Percentiles rank a stretch among this genome's conserved stretches.
Evolutionary conservation across 2,113 vertebrate species (phyloP).

Genomic region (Grallaria varia): DNA sequence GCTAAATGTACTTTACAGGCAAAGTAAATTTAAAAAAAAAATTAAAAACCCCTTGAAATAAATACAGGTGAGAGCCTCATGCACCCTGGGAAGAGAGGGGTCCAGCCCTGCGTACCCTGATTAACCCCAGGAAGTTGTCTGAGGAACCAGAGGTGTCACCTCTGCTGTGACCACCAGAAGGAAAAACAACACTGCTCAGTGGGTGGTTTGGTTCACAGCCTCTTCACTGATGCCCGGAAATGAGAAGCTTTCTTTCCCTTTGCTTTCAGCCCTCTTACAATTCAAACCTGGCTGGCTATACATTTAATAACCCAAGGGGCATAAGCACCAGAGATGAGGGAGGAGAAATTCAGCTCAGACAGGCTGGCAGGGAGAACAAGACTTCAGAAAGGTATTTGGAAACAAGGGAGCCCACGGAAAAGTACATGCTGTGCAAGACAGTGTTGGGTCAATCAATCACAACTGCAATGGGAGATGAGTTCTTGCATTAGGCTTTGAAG

Average conservation of each 20-base stretch:
- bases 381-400: neutral
- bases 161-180: neutral
- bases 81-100: neutral
- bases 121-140: neutral
- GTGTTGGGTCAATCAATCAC: neutral
- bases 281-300: neutral
- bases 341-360: neutral
- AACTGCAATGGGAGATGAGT: neutral
- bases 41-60: neutral
- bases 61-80: neutral
- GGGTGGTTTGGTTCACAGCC: neutral
- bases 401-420: neutral
- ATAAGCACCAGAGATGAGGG: neutral
- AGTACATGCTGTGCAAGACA: neutral
- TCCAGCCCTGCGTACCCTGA: neutral
- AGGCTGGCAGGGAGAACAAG: neutral
- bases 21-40: neutral
- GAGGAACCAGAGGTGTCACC: neutral
- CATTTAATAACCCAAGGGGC: neutral
- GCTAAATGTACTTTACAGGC: neutral
- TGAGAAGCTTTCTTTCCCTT: neutral
- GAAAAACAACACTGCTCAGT: neutral
- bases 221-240: neutral
- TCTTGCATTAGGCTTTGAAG: neutral
- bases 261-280: neutral